Conservation (phyloP, 2,797 vertebrate species). For the Cyclura pinguis region DNA sequence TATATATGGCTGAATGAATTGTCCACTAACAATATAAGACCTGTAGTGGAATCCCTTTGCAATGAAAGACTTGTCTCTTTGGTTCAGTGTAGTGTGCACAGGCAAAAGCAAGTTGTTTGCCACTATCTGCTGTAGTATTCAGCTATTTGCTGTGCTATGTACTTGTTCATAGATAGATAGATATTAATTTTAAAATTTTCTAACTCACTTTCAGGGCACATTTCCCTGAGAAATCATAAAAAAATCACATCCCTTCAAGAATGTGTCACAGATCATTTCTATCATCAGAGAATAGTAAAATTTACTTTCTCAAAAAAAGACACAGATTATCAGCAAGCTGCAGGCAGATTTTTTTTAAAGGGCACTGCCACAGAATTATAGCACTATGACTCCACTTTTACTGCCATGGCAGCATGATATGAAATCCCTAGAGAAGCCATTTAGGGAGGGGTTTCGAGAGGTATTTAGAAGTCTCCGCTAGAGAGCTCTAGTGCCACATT, state of each 20-base stretch:
- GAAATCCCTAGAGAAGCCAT: too few species aligned
- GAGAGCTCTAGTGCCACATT: too few species aligned
- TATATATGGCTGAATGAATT: background rate
- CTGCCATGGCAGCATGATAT: too few species aligned
- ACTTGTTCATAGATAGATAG: background rate
- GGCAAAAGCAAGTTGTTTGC: background rate
- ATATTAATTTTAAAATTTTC: background rate
- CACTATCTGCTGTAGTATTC: background rate
- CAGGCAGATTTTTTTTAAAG: background rate
- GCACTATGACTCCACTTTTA: too few species aligned
- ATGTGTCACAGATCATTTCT: background rate
- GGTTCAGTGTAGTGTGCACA: too few species aligned
- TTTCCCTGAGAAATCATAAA: background rate
- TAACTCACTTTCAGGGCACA: background rate
- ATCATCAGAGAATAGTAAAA: background rate
- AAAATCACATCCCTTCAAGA: background rate
- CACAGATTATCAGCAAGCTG: background rate
- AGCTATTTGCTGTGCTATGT: background rate
- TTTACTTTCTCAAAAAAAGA: too few species aligned
- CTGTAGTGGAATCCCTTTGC: background rate
- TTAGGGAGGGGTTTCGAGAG: too few species aligned
- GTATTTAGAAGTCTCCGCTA: too few species aligned
- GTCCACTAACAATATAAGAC: background rate
- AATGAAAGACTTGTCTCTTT: background rate
- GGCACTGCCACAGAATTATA: too few species aligned